phyloP scores from a whole-genome alignment of 1,140 invertebrate genomes.

The Acyrthosiphon pisum region DNA sequence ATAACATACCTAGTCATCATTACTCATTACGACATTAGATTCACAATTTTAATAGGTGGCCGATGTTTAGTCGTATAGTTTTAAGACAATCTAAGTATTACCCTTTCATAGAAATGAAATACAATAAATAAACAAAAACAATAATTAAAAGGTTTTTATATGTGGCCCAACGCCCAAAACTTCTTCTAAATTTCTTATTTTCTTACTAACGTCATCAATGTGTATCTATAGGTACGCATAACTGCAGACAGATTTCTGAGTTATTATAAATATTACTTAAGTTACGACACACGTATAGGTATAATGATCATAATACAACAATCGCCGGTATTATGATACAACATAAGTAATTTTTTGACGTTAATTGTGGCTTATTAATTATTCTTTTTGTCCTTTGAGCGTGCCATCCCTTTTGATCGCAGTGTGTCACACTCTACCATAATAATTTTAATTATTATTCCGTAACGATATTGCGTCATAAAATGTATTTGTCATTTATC shows the following conservation, averaged over 20 bases:
- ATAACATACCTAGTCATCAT: no score
- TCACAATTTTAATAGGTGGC: no score
- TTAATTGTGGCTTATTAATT: not conserved
- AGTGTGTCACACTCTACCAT: not conserved
- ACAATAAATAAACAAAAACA: not conserved
- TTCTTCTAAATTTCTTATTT: not conserved
- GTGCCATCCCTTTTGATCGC: no score
- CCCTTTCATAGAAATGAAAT: not conserved
- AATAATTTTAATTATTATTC: not conserved
- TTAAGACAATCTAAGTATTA: not conserved
- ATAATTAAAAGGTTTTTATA: not conserved
- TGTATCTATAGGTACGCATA: no score
- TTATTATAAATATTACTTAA: not conserved
- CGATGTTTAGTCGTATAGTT: no score
- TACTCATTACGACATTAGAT: no score
- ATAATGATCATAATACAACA: no score
- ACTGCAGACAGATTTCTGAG: not conserved
- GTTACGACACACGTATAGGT: not conserved
- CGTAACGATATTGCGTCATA: not conserved
- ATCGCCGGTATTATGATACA: not conserved
- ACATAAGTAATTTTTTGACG: not conserved
- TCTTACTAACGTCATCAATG: not conserved
- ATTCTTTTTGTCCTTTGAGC: not conserved
- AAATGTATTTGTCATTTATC: not conserved
- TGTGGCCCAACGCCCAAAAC: not conserved